These are phyloP conservation scores for Gymnocephalus cernua DNA, from an alignment of 2,113 vertebrate genomes.

Conservation along the genomic window DNA sequence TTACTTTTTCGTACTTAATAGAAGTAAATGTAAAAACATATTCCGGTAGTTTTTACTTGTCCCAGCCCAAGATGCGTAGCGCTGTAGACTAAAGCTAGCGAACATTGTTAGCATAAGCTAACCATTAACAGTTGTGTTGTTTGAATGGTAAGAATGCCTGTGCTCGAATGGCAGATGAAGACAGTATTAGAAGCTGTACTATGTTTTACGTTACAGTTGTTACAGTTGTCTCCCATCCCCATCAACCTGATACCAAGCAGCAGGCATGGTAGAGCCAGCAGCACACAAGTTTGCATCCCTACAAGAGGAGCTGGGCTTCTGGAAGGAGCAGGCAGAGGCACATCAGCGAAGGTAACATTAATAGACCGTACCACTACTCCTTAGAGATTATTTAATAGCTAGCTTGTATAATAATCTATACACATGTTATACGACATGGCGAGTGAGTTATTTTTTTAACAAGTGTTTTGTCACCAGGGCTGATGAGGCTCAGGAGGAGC, in stretches of 20 bases:
- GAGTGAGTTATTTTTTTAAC: neutral
- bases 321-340: conserved; percentile 90
- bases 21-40: neutral
- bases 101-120: conserved; percentile 34
- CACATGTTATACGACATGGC: neutral
- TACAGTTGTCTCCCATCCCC: neutral
- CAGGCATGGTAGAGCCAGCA: conserved; percentile 87
- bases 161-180: neutral
- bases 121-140: neutral
- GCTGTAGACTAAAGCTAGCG: neutral
- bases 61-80: fast-evolving
- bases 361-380: neutral
- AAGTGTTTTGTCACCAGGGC: conserved; percentile 80
- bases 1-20: too few species aligned
- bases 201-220: neutral
- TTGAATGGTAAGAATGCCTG: neutral
- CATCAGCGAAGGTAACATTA: conserved; percentile 89
- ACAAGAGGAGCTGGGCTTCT: conserved; percentile 91
- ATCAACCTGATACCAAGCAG: neutral
- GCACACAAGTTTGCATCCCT: conserved; percentile 86
- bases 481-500: conserved; percentile 89
- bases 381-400: neutral
- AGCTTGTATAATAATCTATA: too few species aligned
- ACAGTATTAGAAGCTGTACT: neutral
- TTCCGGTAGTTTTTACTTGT: neutral